Base-by-base conservation (phyloP, 35 echinoderm and acorn worm genomes). In the Apostichopus japonicus region DNA sequence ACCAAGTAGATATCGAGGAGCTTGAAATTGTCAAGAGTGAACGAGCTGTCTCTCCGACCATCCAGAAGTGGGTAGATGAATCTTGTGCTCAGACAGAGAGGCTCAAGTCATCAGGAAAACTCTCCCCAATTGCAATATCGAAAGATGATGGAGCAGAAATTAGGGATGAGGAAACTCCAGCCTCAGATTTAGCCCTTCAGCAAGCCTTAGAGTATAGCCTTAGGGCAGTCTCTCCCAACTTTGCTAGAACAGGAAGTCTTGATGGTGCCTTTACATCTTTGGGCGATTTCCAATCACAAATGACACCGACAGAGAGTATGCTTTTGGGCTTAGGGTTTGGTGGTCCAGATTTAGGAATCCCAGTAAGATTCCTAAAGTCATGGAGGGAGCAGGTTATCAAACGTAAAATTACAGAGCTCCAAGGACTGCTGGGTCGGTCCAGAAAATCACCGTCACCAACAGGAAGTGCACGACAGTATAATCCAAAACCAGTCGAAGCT, bases 301-400 rank as follows among this genome's bases (percentile, higher is more conserved):
- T 54, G 88, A 95, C 94, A 8, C 91, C 93, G 8, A 92, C 97
- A n/a, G 97, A 96, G 72, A 92, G 92, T 55, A 93, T 99, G 59
- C 86, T 99, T 9, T 91, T 99, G 65, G 92, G 93, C 8, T 92
- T 99, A 10, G 97, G 97, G 25, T 99, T 99, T 90, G 94, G 92
- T 87, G 94, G 93, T 24, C 77, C 93, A 59, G 93, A 94, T 86
- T 78, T 95, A 24, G 94, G 94, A 55, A 95, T 98, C 8, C 97
- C 97, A 57, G 89, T 92, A 24, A 91, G 97, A 22, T 99, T 99
- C 84, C 72, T 99, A 24, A 86, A 91, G 55, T 94, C 97, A 5
- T 97, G 95, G 95, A 86, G 93, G 51, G 90, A 97, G 44, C 86
- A 94, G 55, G 77, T 97, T 10, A 77, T 95, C 54, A 94, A 92